Percentiles rank a stretch among this genome's conserved stretches.
Conservation (phyloP, 2,113 vertebrate genomes). For the Peromyscus californicus region DNA sequence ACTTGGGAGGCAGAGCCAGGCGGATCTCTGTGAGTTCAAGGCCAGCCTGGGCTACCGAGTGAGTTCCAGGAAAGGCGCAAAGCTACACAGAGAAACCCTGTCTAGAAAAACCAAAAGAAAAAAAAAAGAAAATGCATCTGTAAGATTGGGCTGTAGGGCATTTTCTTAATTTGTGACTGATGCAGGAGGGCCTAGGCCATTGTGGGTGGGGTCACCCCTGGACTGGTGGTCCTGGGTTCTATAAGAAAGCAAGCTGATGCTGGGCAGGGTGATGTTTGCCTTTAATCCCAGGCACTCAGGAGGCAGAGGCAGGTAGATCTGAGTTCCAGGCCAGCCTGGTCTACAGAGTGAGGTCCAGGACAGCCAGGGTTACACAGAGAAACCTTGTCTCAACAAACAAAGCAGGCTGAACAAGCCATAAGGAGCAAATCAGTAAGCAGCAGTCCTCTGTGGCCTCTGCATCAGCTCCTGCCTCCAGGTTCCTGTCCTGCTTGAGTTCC, state of each 20-base stretch:
- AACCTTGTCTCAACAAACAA: neutral
- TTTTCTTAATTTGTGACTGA: neutral
- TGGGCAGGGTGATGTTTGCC: neutral
- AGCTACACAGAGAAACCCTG: too few species aligned
- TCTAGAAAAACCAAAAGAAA: too few species aligned
- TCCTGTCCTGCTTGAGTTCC: neutral
- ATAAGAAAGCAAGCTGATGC: neutral
- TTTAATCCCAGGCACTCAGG: neutral
- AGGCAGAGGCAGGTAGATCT: neutral
- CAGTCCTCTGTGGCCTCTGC: neutral
- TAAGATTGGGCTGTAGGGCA: neutral
- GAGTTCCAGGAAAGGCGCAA: too few species aligned
- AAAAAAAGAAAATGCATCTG: neutral
- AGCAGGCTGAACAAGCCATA: neutral
- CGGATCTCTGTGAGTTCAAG: too few species aligned
- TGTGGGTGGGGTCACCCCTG: neutral
- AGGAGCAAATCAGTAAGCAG: neutral
- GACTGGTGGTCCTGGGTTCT: neutral
- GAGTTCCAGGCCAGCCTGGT: neutral
- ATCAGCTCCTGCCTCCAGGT: neutral
- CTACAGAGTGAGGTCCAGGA: neutral
- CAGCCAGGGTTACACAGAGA: neutral
- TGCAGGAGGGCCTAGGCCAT: neutral
- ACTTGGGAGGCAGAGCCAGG: too few species aligned
- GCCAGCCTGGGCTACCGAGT: too few species aligned